Conservation (phyloP, 2,113 vertebrate genomes). For the Neopipo cinnamomea region DNA sequence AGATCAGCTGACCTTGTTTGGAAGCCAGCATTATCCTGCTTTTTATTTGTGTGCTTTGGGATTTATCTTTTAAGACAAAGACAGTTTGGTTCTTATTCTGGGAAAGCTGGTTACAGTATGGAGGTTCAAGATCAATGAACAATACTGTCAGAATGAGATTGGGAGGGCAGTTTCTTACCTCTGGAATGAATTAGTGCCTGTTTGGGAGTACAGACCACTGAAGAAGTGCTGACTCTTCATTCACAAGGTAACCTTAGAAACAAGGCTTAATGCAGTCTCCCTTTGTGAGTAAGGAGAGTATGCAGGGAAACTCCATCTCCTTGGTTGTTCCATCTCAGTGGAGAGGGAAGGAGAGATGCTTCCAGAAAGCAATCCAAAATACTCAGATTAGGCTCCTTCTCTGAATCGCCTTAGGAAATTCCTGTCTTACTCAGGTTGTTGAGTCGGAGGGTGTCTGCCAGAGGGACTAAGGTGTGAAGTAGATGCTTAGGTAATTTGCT, state of each 20-base stretch:
- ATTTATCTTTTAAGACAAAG: not conserved
- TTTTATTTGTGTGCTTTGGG: not conserved
- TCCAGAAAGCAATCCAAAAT: not conserved
- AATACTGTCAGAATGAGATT: not conserved
- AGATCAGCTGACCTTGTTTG: not conserved
- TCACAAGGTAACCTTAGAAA: not conserved
- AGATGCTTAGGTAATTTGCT: not conserved
- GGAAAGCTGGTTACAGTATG: not conserved
- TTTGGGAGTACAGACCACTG: not conserved
- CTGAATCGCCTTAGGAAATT: not conserved
- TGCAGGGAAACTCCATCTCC: not conserved
- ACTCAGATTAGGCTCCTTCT: not conserved
- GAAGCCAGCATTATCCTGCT: not conserved
- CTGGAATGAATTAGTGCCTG: not conserved
- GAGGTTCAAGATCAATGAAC: not conserved
- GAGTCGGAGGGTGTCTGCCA: not conserved
- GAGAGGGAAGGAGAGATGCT: not conserved
- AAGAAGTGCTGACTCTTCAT: not conserved
- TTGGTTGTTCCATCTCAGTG: not conserved
- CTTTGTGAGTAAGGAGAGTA: not conserved
- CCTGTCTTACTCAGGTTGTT: not conserved
- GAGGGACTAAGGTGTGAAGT: not conserved
- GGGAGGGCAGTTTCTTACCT: not conserved
- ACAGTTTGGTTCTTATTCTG: not conserved
- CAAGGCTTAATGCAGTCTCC: not conserved